Evolutionary conservation across 2,797 vertebrate genomes (phyloP).

Genomic region (Phyllotis vaccarum): DNA sequence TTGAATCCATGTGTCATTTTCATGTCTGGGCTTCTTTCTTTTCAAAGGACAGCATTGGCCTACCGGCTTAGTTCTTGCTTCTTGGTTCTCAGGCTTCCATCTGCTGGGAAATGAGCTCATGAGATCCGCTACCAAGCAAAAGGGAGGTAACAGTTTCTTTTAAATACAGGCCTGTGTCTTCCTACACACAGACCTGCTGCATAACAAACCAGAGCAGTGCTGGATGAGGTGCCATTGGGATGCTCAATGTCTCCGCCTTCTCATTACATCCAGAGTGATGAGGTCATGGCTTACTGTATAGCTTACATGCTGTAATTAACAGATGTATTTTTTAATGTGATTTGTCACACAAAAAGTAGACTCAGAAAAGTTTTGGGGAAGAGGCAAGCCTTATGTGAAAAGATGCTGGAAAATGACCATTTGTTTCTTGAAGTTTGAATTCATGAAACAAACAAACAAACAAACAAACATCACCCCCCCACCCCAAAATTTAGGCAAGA

Average conservation of each 20-base stretch:
- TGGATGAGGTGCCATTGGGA: conserved; percentile 78
- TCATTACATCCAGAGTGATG: conserved; percentile 82
- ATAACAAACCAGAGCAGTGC: conserved; percentile 71
- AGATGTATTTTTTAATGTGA: conserved; percentile 84
- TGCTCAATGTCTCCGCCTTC: conserved; percentile 76
- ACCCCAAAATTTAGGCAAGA: conserved; percentile 43
- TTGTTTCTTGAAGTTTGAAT: conserved; percentile 72
- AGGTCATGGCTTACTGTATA: conserved; percentile 84
- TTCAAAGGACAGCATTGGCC: conserved; percentile 18
- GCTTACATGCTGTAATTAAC: conserved; percentile 83
- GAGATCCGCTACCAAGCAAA: conserved; percentile 59
- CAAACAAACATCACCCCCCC: not conserved
- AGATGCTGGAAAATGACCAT: conserved; percentile 69
- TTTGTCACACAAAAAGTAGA: conserved; percentile 81
- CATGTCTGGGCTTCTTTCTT: conserved; percentile 48
- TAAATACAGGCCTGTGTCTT: not conserved
- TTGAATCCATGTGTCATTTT: conserved; percentile 19
- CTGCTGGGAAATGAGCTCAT: conserved; percentile 28
- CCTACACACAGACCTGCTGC: conserved; percentile 66
- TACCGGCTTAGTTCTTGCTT: not conserved
- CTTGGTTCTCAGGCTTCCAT: not conserved
- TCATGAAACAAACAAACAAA: conserved; percentile 54
- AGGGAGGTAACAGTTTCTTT: conserved; percentile 73
- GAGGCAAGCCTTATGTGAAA: conserved; percentile 52
- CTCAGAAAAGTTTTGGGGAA: conserved; percentile 77